Percentiles rank a stretch among this genome's conserved stretches.
These are phyloP conservation scores for Cantharis flavilabris DNA, from an alignment of 2,888 invertebrate species.

Conservation along the genomic window DNA sequence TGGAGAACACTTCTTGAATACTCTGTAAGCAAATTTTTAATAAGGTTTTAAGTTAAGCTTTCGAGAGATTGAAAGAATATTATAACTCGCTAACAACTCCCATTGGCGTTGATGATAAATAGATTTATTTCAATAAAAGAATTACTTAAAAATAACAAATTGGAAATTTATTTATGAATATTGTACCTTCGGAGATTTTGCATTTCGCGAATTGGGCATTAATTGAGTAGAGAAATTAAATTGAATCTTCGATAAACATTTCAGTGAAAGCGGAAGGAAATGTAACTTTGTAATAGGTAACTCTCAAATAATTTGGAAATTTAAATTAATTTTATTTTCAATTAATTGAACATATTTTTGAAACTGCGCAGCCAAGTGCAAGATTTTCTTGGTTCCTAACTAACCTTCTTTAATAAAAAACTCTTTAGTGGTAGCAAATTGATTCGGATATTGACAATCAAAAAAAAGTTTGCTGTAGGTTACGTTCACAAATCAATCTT, in stretches of 20 bases:
- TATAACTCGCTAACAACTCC: not conserved
- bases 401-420: not conserved
- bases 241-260: not conserved
- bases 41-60: not conserved
- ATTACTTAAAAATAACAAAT: not conserved
- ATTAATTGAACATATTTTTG: not conserved
- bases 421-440: not conserved
- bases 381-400: not conserved
- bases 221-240: not conserved
- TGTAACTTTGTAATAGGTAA: not conserved
- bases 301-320: not conserved
- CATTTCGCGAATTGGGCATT: not conserved
- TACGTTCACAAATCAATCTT: not conserved
- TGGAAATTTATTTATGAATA: not conserved
- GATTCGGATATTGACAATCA: not conserved
- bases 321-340: not conserved
- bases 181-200: not conserved
- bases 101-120: not conserved
- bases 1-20: constrained; percentile 86
- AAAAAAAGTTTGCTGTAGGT: not conserved
- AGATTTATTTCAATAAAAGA: not conserved
- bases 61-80: not conserved
- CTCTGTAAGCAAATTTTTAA: constrained; percentile 59
- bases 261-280: not conserved
- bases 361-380: not conserved